phyloP scores from a whole-genome alignment of 1,140 invertebrate species.

The Penaeus japonicus region DNA sequence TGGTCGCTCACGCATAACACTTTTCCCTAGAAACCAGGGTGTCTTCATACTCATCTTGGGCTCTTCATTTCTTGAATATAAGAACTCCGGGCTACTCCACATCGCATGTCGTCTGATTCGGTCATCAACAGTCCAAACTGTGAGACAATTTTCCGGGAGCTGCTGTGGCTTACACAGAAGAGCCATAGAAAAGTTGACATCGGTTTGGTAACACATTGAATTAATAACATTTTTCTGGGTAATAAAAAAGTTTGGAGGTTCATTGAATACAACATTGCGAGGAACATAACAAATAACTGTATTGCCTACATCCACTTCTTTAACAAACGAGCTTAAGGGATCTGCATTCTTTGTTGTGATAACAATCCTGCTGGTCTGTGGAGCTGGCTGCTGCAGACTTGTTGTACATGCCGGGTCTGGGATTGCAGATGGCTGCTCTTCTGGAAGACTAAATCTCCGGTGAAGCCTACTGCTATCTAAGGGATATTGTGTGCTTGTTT shows the following conservation, averaged over 20 bases:
- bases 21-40: conserved; percentile 35
- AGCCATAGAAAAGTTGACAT: conserved; percentile 48
- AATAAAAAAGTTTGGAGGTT: conserved; percentile 45
- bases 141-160: conserved; percentile 44
- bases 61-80: conserved; percentile 31
- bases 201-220: conserved; percentile 46
- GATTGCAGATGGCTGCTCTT: conserved; percentile 1
- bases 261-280: conserved; percentile 52
- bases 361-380: conserved; percentile 51
- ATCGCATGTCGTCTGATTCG: conserved; percentile 40
- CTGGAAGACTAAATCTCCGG: conserved; percentile 17
- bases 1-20: neutral
- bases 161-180: conserved; percentile 45
- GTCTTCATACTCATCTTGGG: conserved; percentile 24
- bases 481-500: conserved; percentile 17
- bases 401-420: conserved; percentile 28
- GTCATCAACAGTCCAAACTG: conserved; percentile 48
- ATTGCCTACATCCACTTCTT: conserved; percentile 53
- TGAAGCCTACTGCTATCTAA: conserved; percentile 15
- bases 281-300: conserved; percentile 49
- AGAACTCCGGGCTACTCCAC: conserved; percentile 51
- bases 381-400: conserved; percentile 35
- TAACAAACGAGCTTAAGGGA: conserved; percentile 41
- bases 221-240: conserved; percentile 40
- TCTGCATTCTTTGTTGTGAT: conserved; percentile 41